These are phyloP conservation scores for Nasua narica DNA, from an alignment of 2,797 vertebrate genomes.

Conservation along the genomic window DNA sequence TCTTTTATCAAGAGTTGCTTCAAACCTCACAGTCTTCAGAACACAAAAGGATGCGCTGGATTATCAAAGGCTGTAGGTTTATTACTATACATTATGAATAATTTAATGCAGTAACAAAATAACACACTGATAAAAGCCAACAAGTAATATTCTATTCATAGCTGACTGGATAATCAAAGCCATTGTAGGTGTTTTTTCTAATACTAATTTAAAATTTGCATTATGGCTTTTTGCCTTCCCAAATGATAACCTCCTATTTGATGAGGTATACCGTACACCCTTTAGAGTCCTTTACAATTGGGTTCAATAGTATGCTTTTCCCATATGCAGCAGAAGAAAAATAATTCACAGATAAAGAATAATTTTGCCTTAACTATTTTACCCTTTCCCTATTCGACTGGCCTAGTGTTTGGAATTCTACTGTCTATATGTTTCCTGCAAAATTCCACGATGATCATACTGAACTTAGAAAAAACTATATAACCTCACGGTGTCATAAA, in stretches of 20 bases:
- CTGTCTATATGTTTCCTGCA: background rate
- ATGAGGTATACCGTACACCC: background rate
- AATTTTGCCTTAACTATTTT: background rate
- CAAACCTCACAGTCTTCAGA: slow-evolving; percentile 49
- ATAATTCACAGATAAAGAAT: background rate
- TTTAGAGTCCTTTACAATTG: slow-evolving; percentile 25
- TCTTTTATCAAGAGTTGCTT: slow-evolving; percentile 63
- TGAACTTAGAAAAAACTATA: background rate
- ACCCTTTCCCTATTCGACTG: background rate
- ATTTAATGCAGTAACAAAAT: slow-evolving; percentile 65
- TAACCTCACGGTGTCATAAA: background rate
- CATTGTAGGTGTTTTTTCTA: slow-evolving; percentile 63
- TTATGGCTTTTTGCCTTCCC: slow-evolving; percentile 36
- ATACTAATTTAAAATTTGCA: slow-evolving; percentile 72
- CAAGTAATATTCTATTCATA: slow-evolving; percentile 75
- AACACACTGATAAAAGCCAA: slow-evolving; percentile 75
- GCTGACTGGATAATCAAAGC: slow-evolving; percentile 71
- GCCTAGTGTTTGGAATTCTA: background rate
- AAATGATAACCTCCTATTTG: slow-evolving; percentile 24
- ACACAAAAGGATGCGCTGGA: slow-evolving; percentile 58
- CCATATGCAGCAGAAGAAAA: background rate
- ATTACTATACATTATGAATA: slow-evolving; percentile 74
- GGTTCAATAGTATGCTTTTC: slow-evolving; percentile 42
- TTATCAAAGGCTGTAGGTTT: slow-evolving; percentile 60
- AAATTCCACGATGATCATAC: background rate